These are phyloP conservation scores for Amitus sp. DNA, from an alignment of 2,888 invertebrate genomes.

Conservation along the genomic window DNA sequence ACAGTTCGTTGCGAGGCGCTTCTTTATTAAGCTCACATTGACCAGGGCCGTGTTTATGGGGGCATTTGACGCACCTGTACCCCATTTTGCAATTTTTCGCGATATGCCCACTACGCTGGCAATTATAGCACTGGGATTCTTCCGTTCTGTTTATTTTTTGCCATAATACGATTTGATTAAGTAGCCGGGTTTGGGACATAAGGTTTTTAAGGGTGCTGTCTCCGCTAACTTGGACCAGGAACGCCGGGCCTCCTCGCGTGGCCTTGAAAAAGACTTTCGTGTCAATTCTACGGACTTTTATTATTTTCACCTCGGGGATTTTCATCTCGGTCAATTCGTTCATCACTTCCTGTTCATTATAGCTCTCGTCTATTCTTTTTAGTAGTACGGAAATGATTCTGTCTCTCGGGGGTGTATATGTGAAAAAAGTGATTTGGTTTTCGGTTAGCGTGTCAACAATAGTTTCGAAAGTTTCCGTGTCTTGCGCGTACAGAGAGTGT, in stretches of 20 bases:
- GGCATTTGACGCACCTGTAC: conserved; percentile 7
- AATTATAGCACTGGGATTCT: conserved; percentile 2
- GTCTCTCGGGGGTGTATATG: no score
- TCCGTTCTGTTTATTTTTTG: conserved; percentile 5
- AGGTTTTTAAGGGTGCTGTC: neutral
- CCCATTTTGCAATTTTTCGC: neutral
- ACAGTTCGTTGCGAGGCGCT: neutral
- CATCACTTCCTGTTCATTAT: conserved; percentile 17
- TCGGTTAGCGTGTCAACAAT: no score
- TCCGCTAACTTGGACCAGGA: conserved; percentile 17
- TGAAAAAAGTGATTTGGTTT: no score
- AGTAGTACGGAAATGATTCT: neutral
- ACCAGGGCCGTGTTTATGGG: neutral
- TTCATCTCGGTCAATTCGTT: conserved; percentile 2
- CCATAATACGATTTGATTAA: conserved; percentile 15
- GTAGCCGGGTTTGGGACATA: conserved; percentile 4
- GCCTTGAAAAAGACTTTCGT: conserved; percentile 17
- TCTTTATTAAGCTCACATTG: neutral
- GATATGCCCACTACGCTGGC: neutral
- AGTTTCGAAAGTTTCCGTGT: no score
- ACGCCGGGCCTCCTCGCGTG: neutral
- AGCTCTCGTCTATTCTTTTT: conserved; percentile 19
- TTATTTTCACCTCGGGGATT: conserved; percentile 13
- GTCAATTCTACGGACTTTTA: conserved; percentile 22
- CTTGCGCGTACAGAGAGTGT: no score